Base-by-base conservation (phyloP, 2,888 invertebrate species). In the Reticulitermes lucifugus region DNA sequence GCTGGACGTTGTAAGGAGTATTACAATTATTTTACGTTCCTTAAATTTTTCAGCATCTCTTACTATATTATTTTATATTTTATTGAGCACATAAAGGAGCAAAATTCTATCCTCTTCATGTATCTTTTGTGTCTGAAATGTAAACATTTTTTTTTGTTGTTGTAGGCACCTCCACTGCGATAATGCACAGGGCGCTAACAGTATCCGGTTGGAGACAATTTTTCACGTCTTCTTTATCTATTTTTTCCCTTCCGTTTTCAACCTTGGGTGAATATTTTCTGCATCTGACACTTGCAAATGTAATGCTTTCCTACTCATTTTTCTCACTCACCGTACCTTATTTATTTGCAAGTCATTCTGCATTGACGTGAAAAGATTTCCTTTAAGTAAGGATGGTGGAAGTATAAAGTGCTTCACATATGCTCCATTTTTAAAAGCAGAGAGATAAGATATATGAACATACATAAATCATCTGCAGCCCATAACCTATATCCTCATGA, bases 321-420 rank as follows among this genome's bases (percentile, higher is more conserved):
- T 81, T 81, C 81, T 81, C 65, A 6, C 70, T 65, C 65, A 43
- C 14, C 18, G 65, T 65, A 65, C 43, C 81, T 81, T 81, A 81
- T 81, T 81, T 81, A 81, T 81, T 81, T 81, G 81, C 81, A 81
- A 81, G 81, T 81, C 81, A 81, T 29, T 70, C 81, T 14, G 65
- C 41, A 81, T 81, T 81, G 81, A 81, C 81, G 46, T 60, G 81
- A 81, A 81, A 80, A 81, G 81, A 81, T 81, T 81, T 81, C 81
- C 46, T 70, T 70, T 81, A 25, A 65, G 70, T 65, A 60, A 59
- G 80, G 80, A 35, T 29, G 22, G 60, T 35, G 60, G 59, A 73
- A 41, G 4, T 73, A 21, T 35, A 18, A 18, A 73, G 41, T 41
- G 29, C 41, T 41, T n/a, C 70, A 65, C 81, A 43, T 81, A 60